Base-by-base conservation (phyloP, 2,113 vertebrate species). In the Eubucco bourcierii region DNA sequence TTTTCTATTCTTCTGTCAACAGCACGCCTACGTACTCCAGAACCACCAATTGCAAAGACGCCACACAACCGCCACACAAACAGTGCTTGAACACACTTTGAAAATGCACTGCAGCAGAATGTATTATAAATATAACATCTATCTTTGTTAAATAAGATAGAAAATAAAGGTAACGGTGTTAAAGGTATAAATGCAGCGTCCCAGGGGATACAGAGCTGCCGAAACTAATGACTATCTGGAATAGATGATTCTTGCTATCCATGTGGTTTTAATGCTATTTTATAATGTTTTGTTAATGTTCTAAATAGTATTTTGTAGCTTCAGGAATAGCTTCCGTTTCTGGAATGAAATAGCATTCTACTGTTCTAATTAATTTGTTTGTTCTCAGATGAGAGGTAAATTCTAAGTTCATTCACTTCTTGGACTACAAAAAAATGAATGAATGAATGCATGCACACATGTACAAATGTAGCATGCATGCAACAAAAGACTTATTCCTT, bases 1-100 rank as follows among this genome's bases (percentile, higher is more conserved):
- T 93, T 66, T 73, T 64, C 85, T 94, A 90, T 95, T 95, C 96
- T 80, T 96, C 95, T 76, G 80, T 72, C 86, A 95, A 94, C 87
- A 93, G 74, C 44, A 94, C 67, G 46, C 96, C 96, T 56, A 97
- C 95, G 31, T 87, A 92, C 64, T 84, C 73, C 94, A 95, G 94
- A 95, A 96, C 92, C 86, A 97, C 95, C 83, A 93, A 50, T 12
- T 56, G 71, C 87, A 94, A 93, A 44, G 77, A 72, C 19, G 4
- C 65, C 83, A 39, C 28, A 19, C 64, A 84, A 72, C 87, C 89
- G 92, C 88, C 94, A 96, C 78, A 95, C 87, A 97, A 97, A 95
- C 31, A 83, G 37, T 66, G 87, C 89, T 95, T 95, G 78, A 80
- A 84, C 37, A 79, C 41, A 90, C 46, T 63, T 84, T 31, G 46